Percentiles rank a stretch among this genome's conserved stretches.
Conservation (phyloP, 1,140 invertebrate genomes). For the Colletes gigas region DNA sequence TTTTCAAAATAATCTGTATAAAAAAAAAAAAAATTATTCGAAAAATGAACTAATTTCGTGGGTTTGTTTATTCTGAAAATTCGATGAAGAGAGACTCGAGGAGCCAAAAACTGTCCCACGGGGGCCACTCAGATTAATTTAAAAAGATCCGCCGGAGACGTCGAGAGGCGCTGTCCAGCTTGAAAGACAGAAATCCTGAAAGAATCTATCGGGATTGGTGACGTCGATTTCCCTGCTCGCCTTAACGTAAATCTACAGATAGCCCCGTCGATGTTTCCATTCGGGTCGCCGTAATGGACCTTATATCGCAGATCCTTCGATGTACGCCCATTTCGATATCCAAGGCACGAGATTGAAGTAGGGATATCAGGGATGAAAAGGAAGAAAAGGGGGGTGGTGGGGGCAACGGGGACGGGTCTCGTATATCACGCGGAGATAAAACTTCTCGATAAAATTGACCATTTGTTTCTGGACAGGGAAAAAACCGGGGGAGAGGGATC, state of each 20-base stretch:
- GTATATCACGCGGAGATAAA: slow-evolving; percentile 37
- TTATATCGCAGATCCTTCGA: slow-evolving; percentile 35
- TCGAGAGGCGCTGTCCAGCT: background rate
- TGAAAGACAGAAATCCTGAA: background rate
- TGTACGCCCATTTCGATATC: slow-evolving; percentile 19
- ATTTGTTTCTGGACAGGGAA: slow-evolving; percentile 26
- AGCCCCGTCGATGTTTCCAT: slow-evolving; percentile 22
- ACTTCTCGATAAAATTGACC: slow-evolving; percentile 45
- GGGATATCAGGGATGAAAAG: background rate
- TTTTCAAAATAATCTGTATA: too few relatives aligned
- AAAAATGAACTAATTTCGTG: background rate
- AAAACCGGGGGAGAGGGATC: background rate
- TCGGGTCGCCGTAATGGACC: slow-evolving; percentile 24
- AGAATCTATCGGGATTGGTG: slow-evolving; percentile 4
- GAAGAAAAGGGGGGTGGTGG: background rate
- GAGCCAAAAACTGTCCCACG: too few relatives aligned
- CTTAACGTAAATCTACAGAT: slow-evolving; percentile 8
- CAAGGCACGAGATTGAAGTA: slow-evolving; percentile 29
- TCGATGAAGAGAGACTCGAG: too few relatives aligned
- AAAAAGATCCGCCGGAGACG: background rate
- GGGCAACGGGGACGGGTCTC: background rate
- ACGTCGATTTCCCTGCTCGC: background rate
- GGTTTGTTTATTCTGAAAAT: background rate
- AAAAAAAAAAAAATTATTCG: too few relatives aligned
- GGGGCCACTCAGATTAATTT: background rate